phyloP scores from a whole-genome alignment of 1,140 invertebrate genomes.

The Drosophila suzukii region DNA sequence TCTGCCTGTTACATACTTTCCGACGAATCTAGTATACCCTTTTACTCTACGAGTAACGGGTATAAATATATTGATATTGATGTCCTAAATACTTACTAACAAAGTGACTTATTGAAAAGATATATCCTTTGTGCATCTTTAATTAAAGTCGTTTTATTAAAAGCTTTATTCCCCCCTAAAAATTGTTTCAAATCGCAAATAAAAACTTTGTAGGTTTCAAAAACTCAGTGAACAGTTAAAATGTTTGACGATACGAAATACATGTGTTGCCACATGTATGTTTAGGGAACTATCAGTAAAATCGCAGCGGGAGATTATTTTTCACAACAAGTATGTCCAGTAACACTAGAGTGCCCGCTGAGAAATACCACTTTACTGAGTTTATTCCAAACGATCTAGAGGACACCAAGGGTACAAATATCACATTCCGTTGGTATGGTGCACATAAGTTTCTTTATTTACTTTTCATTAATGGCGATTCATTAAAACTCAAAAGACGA shows the following conservation, averaged over 20 bases:
- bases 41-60: no score
- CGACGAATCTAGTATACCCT: no score
- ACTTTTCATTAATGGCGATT: neutral
- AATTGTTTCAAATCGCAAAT: no score
- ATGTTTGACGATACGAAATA: neutral
- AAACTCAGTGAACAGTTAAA: neutral
- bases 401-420: neutral
- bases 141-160: no score
- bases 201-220: no score
- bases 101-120: no score
- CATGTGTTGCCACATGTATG: neutral
- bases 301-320: neutral
- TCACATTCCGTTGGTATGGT: neutral
- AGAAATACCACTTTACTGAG: neutral
- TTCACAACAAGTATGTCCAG: neutral
- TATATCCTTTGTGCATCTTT: no score
- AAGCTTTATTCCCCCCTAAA: no score
- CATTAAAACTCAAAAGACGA: neutral
- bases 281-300: neutral
- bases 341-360: neutral
- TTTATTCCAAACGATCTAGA: neutral
- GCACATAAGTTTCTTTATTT: conserved; percentile 1
- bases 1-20: no score
- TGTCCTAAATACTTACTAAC: no score
- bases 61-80: no score